Base-by-base conservation (phyloP, 2,113 vertebrate genomes). In the Terrapene triunguis region DNA sequence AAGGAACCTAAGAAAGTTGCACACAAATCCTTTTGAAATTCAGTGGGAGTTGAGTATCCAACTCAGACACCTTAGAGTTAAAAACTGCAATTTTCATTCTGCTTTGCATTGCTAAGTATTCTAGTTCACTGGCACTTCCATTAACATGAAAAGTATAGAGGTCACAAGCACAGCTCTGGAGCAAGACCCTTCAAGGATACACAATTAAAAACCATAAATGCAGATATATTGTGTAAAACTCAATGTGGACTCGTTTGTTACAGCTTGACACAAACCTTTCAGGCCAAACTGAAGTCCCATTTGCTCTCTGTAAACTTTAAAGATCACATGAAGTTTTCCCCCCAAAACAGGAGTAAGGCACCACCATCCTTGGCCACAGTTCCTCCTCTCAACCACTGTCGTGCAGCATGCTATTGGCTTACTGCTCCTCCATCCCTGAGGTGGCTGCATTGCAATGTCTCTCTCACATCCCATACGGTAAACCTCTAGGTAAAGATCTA, bases 391-490 rank as follows among this genome's bases (percentile, higher is more conserved):
- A 53, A 4, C 38, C 27, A 86, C 84, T 62, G 32, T 47, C 7
- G 5, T 76, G 38, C 89, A 82, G 44, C 44, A 81, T 65, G 57
- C 79, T 91, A 87, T 24, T 35, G 57, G 42, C 0, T 24, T 92
- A 87, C 53, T 90, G 82, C 53, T 53, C 27, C 57, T 94, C 72
- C 53, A 74, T 84, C 95, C 94, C 89, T 88, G 92, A 54, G 51
- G 87, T 55, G 83, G 84, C 57, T 90, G 8, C 93, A 93, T 83
- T 96, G 97, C 92, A 54, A 89, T 13, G 10, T 88, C 89, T 89
- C 95, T 97, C 83, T 83, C 93, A 93, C 85, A 93, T 95, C 93
- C 94, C 83, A 91, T 94, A 93, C 62, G 87, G 89, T 21, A 11
- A 92, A 91, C 65, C 79, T 96, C 5, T 9, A 93, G 0, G 1